phyloP scores from a whole-genome alignment of 2,888 invertebrate genomes.

The Hedya salicella region DNA sequence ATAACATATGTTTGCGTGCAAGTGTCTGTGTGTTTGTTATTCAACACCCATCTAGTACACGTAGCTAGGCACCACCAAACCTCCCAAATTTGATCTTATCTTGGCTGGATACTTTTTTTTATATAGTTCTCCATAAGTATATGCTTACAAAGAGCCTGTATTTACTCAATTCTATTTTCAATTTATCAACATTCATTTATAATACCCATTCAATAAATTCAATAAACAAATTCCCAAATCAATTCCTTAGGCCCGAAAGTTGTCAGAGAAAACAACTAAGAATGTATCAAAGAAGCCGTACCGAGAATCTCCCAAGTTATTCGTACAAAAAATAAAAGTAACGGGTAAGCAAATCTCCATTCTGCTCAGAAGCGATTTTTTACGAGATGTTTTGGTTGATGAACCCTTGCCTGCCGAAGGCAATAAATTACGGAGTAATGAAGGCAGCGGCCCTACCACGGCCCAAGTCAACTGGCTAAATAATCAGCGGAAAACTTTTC shows the following conservation, averaged over 20 bases:
- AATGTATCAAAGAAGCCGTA: background rate
- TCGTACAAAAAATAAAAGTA: constrained; percentile 27
- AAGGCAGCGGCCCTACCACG: constrained; percentile 54
- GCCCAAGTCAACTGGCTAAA: constrained; percentile 28
- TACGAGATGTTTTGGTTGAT: constrained; percentile 51
- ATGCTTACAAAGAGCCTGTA: too few species aligned
- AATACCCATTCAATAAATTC: background rate
- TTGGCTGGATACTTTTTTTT: too few species aligned
- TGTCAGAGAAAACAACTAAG: background rate
- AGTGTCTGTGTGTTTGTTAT: too few species aligned
- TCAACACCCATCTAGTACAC: too few species aligned
- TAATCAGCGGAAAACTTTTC: constrained; percentile 7
- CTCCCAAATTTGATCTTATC: too few species aligned
- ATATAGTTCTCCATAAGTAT: too few species aligned
- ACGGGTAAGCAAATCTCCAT: constrained; percentile 39
- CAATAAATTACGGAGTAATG: constrained; percentile 65
- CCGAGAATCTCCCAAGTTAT: constrained; percentile 4
- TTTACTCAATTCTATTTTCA: too few species aligned
- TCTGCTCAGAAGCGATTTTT: constrained; percentile 40
- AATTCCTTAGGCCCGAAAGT: background rate
- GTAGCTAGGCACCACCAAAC: too few species aligned
- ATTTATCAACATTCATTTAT: too few species aligned
- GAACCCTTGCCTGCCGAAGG: constrained; percentile 58
- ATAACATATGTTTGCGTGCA: too few species aligned
- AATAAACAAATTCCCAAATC: background rate